phyloP scores from a whole-genome alignment of 2,797 vertebrate species.

The Sebastes trivittatus region DNA sequence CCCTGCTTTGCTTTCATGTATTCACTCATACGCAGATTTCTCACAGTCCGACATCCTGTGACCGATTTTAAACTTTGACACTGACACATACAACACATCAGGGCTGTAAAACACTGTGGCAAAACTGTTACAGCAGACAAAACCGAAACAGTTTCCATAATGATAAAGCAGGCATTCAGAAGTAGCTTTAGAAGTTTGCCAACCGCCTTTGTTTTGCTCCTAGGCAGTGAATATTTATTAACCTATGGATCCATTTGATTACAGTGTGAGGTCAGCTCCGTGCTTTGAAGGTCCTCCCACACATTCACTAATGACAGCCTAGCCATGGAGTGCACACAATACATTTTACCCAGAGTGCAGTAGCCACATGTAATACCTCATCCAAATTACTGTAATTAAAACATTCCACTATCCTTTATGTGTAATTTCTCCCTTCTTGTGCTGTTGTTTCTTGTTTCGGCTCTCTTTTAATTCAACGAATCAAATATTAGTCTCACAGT shows the following conservation, averaged over 20 bases:
- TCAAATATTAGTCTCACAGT: constrained; percentile 35
- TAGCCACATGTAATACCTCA: constrained; percentile 75
- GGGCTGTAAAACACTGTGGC: constrained; percentile 43
- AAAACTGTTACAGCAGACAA: constrained; percentile 58
- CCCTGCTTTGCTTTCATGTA: constrained; percentile 58
- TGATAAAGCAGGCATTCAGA: constrained; percentile 60
- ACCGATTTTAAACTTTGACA: constrained; percentile 64
- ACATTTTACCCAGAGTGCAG: constrained; percentile 64
- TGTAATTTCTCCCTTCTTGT: constrained; percentile 55
- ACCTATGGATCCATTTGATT: constrained; percentile 72
- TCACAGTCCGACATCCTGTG: constrained; percentile 64
- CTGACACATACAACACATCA: constrained; percentile 41
- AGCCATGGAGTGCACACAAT: constrained; percentile 64
- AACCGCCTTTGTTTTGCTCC: constrained; percentile 62
- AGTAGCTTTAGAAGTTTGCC: constrained; percentile 39
- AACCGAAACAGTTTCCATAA: constrained; percentile 63
- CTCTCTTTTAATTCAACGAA: constrained; percentile 45
- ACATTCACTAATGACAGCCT: constrained; percentile 76
- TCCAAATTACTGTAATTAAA: constrained; percentile 81
- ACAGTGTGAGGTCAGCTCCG: constrained; percentile 65
- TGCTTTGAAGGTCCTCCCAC: constrained; percentile 66
- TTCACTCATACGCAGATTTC: constrained; percentile 52
- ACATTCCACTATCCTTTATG: constrained; percentile 74
- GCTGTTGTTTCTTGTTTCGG: constrained; percentile 51
- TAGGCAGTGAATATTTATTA: constrained; percentile 75